Conservation (phyloP, 1,140 invertebrate genomes). For the Galleria mellonella region DNA sequence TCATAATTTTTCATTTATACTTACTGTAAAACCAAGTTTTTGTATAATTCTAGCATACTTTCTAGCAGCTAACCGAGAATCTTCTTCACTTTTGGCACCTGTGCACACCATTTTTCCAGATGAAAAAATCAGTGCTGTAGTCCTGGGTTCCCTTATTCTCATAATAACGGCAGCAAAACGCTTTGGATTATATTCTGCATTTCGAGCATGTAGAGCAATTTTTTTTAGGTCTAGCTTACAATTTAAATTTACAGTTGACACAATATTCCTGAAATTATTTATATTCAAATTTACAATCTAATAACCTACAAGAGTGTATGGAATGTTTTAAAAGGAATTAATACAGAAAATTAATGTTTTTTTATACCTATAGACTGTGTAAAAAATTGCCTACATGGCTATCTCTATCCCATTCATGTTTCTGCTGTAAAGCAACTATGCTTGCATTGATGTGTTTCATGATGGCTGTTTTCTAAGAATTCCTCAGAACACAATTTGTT, state of each 20-base stretch:
- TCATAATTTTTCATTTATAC: constrained; percentile 26
- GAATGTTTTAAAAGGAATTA: no score
- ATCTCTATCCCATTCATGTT: no score
- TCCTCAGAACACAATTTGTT: no score
- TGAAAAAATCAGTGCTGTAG: constrained; percentile 99
- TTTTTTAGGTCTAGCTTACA: constrained; percentile 97
- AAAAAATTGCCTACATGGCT: no score
- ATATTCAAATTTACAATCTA: no score
- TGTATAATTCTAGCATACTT: constrained; percentile 99
- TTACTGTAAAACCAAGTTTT: constrained; percentile 96
- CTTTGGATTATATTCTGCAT: constrained; percentile 99
- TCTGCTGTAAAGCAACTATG: no score
- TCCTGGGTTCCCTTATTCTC: constrained; percentile 98
- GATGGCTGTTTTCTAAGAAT: no score
- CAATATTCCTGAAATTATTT: constrained; percentile 93
- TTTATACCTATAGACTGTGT: no score
- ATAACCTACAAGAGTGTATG: no score
- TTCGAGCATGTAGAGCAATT: constrained; percentile 98
- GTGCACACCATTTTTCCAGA: constrained; percentile 99
- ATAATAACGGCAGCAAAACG: constrained; percentile 99
- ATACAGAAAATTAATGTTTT: no score
- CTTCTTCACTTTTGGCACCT: constrained; percentile 99
- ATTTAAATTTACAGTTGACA: constrained; percentile 97
- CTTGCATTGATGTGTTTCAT: no score
- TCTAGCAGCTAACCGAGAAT: constrained; percentile 95